phyloP scores from a whole-genome alignment of 2,888 invertebrate genomes.

The Dendrolimus houi region DNA sequence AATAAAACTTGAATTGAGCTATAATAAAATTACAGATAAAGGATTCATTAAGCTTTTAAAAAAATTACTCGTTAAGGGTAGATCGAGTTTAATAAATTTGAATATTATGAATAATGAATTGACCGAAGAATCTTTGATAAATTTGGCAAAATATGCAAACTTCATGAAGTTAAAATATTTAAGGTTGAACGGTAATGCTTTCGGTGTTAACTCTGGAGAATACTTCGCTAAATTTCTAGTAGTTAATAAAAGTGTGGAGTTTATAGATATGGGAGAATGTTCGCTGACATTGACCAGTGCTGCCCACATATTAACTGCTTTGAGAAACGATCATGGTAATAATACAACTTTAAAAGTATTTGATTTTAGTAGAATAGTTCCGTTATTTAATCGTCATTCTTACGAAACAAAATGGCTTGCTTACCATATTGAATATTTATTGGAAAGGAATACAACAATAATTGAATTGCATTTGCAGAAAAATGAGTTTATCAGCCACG shows the following conservation, averaged over 20 bases:
- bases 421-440: constrained; percentile 60
- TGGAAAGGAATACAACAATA: constrained; percentile 53
- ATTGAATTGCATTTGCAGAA: constrained; percentile 77
- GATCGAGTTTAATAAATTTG: constrained; percentile 66
- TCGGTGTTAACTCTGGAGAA: constrained; percentile 71
- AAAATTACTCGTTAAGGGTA: constrained; percentile 49
- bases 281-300: constrained; percentile 74
- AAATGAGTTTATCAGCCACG: constrained; percentile 76
- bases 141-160: constrained; percentile 44
- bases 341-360: constrained; percentile 49
- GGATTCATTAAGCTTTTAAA: constrained; percentile 62
- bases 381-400: constrained; percentile 49
- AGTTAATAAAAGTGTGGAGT: constrained; percentile 57
- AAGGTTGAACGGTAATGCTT: constrained; percentile 75
- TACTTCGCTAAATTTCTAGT: constrained; percentile 65
- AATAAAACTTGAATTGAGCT: constrained; percentile 67
- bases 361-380: constrained; percentile 52
- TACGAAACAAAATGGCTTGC: constrained; percentile 68
- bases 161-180: constrained; percentile 64
- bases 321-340: constrained; percentile 51
- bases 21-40: constrained; percentile 72
- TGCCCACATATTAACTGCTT: constrained; percentile 64
- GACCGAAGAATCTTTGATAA: constrained; percentile 47
- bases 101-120: constrained; percentile 77
- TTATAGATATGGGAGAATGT: constrained; percentile 75